Base-by-base conservation (phyloP, 2,797 vertebrate genomes). In the Siniperca obscura region DNA sequence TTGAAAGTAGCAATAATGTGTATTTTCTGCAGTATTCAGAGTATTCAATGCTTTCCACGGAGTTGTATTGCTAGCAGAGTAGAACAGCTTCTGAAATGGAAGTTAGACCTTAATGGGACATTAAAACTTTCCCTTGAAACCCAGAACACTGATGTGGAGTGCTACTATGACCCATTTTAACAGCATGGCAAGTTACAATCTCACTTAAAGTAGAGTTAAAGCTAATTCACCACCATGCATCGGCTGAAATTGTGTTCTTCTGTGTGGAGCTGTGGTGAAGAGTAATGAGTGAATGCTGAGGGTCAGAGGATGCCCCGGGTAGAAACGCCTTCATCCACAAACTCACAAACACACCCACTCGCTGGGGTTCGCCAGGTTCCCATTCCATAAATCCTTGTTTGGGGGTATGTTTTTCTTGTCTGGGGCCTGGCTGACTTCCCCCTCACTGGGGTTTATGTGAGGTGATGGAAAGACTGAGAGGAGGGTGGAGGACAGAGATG, bases 321-420 rank as follows among this genome's bases (percentile, higher is more conserved):
- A 67, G 81, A 78, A 86, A 89, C 71, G 74, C 79, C 70, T 80
- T 89, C 78, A 59, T 87, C 48, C 83, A 80, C 17, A 0, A 78
- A 68, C 79, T 83, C 19, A 11, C 78, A 79, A 86, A 85, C 83
- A 85, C 86, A 83, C 86, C 82, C 85, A 82, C 80, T 85, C 14
- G 2, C 60, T 60, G 42, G 46, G 56, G 70, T 81, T 72, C 27
- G 76, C 80, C 76, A 81, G 82, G 48, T 86, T 91, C 87, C 85
- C 81, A 74, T 82, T 89, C 86, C 84, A 87, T 92, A 88, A 89
- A 88, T 90, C 87, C 87, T 86, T 72, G 66, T 88, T 89, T 86
- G 82, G 82, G 82, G 84, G 79, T 87, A 79, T 88, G 83, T 87
- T 88, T 90, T 90, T 86, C 89, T 84, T 86, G 85, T 86, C 75